Base-by-base conservation (phyloP, 2,888 invertebrate species). In the Psylliodes chrysocephalus region DNA sequence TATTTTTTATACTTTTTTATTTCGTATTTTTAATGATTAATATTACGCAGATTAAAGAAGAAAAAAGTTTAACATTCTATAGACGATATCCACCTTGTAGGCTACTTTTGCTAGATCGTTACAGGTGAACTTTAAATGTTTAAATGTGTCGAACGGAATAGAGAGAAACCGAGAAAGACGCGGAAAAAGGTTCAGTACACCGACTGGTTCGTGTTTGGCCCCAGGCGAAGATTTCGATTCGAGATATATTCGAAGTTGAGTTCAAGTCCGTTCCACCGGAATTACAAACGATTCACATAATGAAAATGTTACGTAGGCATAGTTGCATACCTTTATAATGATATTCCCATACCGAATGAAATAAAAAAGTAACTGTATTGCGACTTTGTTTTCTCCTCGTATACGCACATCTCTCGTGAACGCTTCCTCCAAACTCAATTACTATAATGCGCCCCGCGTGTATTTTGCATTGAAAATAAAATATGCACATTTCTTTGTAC, bases 221-320 rank as follows among this genome's bases (percentile, higher is more conserved):
- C 1, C 14, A 38, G 38, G 38, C 14, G 14, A 12, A 10, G 12
- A 38, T 38, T 38, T 38, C 38, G 38, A 38, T 38, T 38, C 14
- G 38, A 38, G 38, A 14, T 14, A 38, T 14, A 38, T 38, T 38
- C 38, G 38, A n/a, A 38, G 38, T 15, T 10, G 38, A 14, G 38
- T 38, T 38, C 10, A 33, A 33, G 22, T 22, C 22, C 33, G 33
- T 33, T n/a, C 33, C 12, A 38, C 38, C 38, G 38, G 38, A 38
- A 38, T 38, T 38, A 38, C 38, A 38, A n/a, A 38, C 38, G 38
- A 38, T 38, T 38, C 38, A 14, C 38, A 38, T 38, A 38, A 14
- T 14, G 14, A 38, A 38, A 30, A 30, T 10, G 30, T 30, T 30
- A 30, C 30, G 10, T 30, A 30, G 4, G 7, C 10, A 30, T 8